Percentiles rank a stretch among this genome's conserved stretches.
phyloP scores from a whole-genome alignment of 2,797 vertebrate genomes.

The Synaphobranchus kaupii region DNA sequence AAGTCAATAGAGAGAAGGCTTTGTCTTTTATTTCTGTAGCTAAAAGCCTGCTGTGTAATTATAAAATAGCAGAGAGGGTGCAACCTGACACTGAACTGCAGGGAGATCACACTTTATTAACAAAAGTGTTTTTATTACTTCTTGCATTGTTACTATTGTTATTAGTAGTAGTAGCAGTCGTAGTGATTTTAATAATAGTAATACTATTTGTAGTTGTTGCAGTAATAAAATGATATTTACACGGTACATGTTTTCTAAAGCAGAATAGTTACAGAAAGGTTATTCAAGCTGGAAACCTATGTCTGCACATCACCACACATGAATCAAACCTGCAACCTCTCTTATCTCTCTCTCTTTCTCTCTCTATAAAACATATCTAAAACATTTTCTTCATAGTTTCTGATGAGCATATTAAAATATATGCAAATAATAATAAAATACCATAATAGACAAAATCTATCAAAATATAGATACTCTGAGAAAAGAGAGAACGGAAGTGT shows the following conservation, averaged over 20 bases:
- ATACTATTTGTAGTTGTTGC: background rate
- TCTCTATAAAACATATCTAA: too few species aligned
- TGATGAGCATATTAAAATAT: background rate
- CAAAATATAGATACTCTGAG: background rate
- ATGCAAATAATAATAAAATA: background rate
- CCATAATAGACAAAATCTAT: background rate
- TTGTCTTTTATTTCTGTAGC: background rate
- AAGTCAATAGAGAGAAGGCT: background rate
- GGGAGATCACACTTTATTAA: background rate
- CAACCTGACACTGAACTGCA: background rate
- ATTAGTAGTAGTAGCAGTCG: background rate
- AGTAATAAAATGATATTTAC: background rate
- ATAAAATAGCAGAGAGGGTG: background rate
- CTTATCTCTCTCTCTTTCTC: too few species aligned
- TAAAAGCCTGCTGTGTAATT: background rate
- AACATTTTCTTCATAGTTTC: too few species aligned
- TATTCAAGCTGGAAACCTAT: background rate
- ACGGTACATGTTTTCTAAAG: background rate
- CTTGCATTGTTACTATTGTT: background rate
- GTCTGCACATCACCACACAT: background rate
- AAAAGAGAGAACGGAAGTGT: conserved; percentile 39
- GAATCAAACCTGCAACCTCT: background rate
- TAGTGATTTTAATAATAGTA: background rate
- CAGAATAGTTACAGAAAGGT: background rate
- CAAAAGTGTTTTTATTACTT: background rate